Base-by-base conservation (phyloP, 2,797 vertebrate genomes). In the Propithecus deckenii region DNA sequence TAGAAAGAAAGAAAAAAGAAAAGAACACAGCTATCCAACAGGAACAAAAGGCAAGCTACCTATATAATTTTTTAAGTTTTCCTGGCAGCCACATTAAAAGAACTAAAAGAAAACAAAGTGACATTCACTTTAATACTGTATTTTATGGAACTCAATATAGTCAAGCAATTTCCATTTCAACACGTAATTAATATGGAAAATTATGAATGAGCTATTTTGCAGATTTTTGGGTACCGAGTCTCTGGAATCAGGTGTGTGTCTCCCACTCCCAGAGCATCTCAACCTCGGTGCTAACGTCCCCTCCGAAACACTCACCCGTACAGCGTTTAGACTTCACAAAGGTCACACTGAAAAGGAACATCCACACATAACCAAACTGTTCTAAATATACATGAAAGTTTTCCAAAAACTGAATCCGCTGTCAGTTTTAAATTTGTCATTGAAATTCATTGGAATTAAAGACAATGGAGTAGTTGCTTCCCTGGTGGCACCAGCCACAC, bases 231-330 rank as follows among this genome's bases (percentile, higher is more conserved):
- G 61, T 17, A n/a, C 30, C 30, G 7, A 63, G 61, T n/a, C 61
- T 63, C 30, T 63, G 61, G 67, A 78, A 46, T 20, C 38, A 2
- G 5, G 22, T 11, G 1, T 32, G 30, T 63, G 20, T n/a, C 28
- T n/a, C 30, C 71, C 15, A 20, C 38, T 46, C 63, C 20, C 11
- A 4, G 14, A 75, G 23, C 30, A 25, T 25, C 22, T 50, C 15
- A 15, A 17, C 5, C 3, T 8, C 1, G 0, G 5, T 10, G 0
- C 20, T 25, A 9, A 57, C 1, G 1, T 13, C 4, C 8, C 74
- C 20, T 30, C 7, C 1, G 17, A 63, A 61, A 35, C 0, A 8
- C 12, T 52, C n/a, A 12, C 2, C 12, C 8, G 22, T 4, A 18
- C 7, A 7, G 14, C 14, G 10, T 30, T 25, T 9, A 0, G 7